These are phyloP conservation scores for Lepilemur ruficaudatus DNA, from an alignment of 2,797 vertebrate genomes.

Conservation along the genomic window DNA sequence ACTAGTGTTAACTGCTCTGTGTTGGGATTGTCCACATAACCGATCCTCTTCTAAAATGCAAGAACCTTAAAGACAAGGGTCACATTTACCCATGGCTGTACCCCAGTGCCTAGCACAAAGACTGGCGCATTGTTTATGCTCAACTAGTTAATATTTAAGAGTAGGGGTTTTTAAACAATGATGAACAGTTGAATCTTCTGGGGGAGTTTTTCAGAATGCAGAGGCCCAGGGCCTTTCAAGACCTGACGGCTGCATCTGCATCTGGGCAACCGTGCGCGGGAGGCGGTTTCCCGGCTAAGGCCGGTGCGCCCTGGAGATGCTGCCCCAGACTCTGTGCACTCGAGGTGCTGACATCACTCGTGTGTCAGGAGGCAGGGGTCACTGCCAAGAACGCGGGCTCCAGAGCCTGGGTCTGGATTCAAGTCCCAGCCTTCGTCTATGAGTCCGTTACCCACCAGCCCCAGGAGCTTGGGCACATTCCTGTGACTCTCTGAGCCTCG, in stretches of 20 bases:
- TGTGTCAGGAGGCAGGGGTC: not conserved
- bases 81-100: not conserved
- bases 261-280: not conserved
- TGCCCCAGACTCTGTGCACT: not conserved
- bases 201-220: not conserved
- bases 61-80: not conserved
- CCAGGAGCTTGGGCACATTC: not conserved
- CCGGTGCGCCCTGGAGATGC: not conserved
- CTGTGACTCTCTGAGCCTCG: not conserved
- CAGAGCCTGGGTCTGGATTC: not conserved
- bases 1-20: not conserved
- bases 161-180: not conserved
- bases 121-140: not conserved
- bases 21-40: not conserved
- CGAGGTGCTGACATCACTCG: accelerated
- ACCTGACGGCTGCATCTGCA: not conserved
- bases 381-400: not conserved
- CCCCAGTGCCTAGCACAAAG: not conserved
- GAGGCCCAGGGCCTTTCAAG: not conserved
- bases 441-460: not conserved
- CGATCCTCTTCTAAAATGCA: not conserved
- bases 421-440: not conserved
- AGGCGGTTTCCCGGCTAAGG: not conserved
- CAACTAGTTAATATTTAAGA: not conserved
- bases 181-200: not conserved